Percentiles rank a stretch among this genome's conserved stretches.
These are phyloP conservation scores for Micrasema minimum DNA, from an alignment of 1,140 invertebrate genomes.

Conservation along the genomic window DNA sequence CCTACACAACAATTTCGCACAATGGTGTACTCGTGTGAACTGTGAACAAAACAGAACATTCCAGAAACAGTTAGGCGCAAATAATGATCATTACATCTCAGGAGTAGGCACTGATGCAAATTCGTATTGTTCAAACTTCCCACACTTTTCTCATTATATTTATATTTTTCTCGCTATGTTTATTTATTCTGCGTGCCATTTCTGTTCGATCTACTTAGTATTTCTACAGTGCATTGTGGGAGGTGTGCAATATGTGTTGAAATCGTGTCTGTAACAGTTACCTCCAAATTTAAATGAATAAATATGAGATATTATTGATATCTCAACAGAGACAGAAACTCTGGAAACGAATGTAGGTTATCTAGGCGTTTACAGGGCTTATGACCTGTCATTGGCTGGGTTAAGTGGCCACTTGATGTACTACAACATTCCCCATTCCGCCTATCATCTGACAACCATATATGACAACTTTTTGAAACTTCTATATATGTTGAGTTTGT, in stretches of 20 bases:
- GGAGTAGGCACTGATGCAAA: neutral
- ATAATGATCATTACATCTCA: constrained; percentile 1
- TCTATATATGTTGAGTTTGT: too few relatives aligned
- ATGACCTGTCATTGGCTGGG: too few relatives aligned
- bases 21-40: neutral
- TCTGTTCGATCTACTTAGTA: neutral
- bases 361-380: too few relatives aligned
- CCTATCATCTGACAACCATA: too few relatives aligned
- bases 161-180: neutral
- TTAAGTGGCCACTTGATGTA: too few relatives aligned
- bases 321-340: too few relatives aligned
- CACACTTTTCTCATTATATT: constrained; percentile 7
- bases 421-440: too few relatives aligned
- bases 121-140: constrained; percentile 13
- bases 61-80: constrained; percentile 13
- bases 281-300: neutral
- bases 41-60: constrained; percentile 6
- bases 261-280: neutral
- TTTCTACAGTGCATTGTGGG: neutral
- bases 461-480: too few relatives aligned
- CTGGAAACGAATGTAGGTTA: too few relatives aligned
- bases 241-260: neutral
- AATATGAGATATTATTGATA: too few relatives aligned
- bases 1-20: constrained; percentile 11
- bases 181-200: neutral